Evolutionary conservation across 2,113 vertebrate species (phyloP).

Genomic region (Melanerpes formicivorus): DNA sequence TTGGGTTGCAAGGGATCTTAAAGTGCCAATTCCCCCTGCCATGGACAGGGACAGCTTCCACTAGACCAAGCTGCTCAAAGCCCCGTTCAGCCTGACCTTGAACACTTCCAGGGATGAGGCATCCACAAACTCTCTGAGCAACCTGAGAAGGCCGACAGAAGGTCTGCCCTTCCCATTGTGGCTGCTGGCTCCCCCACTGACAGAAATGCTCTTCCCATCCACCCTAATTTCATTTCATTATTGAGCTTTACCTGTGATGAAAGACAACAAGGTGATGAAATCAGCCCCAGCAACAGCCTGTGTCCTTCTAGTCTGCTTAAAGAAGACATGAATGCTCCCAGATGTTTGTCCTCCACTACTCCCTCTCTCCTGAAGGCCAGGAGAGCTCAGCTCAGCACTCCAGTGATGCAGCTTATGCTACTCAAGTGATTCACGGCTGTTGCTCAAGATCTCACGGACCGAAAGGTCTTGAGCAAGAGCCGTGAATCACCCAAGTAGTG

Average conservation of each 20-base stretch:
- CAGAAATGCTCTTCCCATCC: neutral
- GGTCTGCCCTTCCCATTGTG: rapidly evolving
- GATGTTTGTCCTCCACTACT: neutral
- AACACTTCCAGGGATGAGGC: neutral
- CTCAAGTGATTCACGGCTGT: rapidly evolving
- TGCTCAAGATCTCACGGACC: neutral
- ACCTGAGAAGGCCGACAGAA: neutral
- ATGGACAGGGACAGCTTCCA: neutral
- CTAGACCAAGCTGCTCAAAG: neutral
- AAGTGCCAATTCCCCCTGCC: neutral
- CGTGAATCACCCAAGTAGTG: neutral
- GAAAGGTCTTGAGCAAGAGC: constrained; percentile 42
- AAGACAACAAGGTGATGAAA: neutral
- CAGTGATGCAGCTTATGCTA: neutral
- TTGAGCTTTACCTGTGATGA: neutral
- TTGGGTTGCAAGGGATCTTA: neutral
- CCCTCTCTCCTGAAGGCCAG: neutral
- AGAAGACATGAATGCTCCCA: neutral
- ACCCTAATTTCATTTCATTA: neutral
- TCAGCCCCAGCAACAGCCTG: neutral
- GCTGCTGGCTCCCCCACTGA: neutral
- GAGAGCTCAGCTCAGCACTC: neutral
- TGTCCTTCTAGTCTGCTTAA: neutral
- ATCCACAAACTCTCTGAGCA: neutral
- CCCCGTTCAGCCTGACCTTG: neutral